Evolutionary conservation across 1,140 invertebrate species (phyloP), one percentile per base, ranked within the genome.

Genomic region (Drosophila busckii): DNA sequence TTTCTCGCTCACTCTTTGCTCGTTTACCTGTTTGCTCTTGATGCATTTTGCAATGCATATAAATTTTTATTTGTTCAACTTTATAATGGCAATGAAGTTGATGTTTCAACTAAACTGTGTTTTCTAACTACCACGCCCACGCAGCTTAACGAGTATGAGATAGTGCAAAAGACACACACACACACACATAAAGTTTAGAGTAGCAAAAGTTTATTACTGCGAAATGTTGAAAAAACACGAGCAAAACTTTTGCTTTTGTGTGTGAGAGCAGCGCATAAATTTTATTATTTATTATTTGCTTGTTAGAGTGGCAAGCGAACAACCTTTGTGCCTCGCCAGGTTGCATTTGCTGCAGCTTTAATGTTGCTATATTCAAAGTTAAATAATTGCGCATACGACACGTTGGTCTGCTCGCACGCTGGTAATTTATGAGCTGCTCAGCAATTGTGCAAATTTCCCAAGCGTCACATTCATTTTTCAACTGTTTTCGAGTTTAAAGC

Each of bases 61-160:
- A 67, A 46, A 67, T 52, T 67, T n/a, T 58, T 58, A 63, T 67
- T 67, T 63, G 59, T 63, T 63, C 16, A 67, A 67, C 63, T 67
- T 67, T 67, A 41, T 67, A 67, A 67, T 58, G 59, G 59, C 49
- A 50, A 67, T 58, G 53, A 50, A 63, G 63, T 63, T 63, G 63
- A 62, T 62, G 49, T 66, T 56, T 19, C 44, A 52, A 34, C 45
- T 50, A 56, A 48, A 26, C 44, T 29, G 8, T 22, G 26, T 28
- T 40, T 16, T 29, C 26, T 44, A 4, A 9, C 35, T 38, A 9
- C 4, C 34, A 3, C 7, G 4, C 10, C 19, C 0, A 2, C 16
- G 16, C n/a, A n/a, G n/a, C n/a, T n/a, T n/a, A n/a, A n/a, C n/a
- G n/a, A n/a, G n/a, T n/a, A n/a, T n/a, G n/a, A 50, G 48, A 59